phyloP scores from a whole-genome alignment of 2,888 invertebrate species.

The Aspidiotus rigidus region DNA sequence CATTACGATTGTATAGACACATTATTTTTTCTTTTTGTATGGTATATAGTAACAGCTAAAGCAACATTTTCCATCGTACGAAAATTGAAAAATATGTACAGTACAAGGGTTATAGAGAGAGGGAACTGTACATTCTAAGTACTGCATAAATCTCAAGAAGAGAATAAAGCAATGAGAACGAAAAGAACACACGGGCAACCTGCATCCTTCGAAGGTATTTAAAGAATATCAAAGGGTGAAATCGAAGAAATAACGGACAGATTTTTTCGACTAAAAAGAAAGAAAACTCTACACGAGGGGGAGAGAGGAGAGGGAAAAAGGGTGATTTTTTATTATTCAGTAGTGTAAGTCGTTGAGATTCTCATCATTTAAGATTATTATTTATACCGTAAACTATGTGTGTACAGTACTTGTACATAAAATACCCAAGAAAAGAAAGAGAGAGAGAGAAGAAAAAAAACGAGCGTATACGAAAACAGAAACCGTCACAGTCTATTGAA shows the following conservation, averaged over 20 bases:
- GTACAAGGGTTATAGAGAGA: conserved; percentile 17
- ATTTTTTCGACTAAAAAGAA: conserved; percentile 9
- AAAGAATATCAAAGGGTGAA: conserved; percentile 31
- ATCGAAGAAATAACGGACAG: conserved; percentile 29
- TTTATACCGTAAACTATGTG: not conserved
- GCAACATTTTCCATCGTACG: conserved; percentile 3
- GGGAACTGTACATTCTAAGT: too few relatives aligned
- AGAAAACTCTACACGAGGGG: not conserved
- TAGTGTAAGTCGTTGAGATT: conserved; percentile 28
- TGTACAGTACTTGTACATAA: too few relatives aligned
- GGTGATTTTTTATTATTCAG: conserved; percentile 31
- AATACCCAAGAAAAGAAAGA: too few relatives aligned
- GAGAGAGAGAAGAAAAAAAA: not conserved
- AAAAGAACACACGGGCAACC: conserved; percentile 19
- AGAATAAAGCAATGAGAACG: conserved; percentile 17
- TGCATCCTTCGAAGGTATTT: conserved; percentile 27
- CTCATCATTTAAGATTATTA: conserved; percentile 33
- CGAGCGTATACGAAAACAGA: conserved; percentile 15
- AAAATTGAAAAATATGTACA: conserved; percentile 14
- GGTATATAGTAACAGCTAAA: conserved; percentile 18
- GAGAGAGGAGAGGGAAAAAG: conserved; percentile 8
- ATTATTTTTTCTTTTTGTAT: conserved; percentile 5
- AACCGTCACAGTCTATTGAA: conserved; percentile 33
- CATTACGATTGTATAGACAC: not conserved
- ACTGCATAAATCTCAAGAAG: not conserved